A percentile compares a stretch with the other conserved stretches of the same genome.
Conservation (phyloP, 2,888 invertebrate species). For the Cheilosia variabilis region DNA sequence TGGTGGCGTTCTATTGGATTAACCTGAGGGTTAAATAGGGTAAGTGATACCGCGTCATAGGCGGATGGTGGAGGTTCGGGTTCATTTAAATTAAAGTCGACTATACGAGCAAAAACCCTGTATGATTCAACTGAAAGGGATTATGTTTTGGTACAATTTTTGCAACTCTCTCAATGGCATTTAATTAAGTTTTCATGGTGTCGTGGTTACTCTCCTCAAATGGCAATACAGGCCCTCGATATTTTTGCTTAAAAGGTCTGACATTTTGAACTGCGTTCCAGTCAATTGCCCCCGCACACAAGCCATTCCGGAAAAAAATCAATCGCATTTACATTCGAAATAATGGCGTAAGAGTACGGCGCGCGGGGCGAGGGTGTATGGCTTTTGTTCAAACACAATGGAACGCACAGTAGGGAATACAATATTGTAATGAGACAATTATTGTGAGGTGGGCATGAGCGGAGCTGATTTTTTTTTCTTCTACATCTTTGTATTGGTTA, state of each 20-base stretch:
- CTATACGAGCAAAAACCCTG: constrained; percentile 26
- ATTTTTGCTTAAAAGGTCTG: constrained; percentile 22
- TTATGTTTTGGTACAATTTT: constrained; percentile 30
- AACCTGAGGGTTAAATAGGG: constrained; percentile 53
- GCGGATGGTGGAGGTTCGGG: constrained; percentile 3
- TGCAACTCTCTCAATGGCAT: constrained; percentile 38
- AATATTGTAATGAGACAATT: constrained; percentile 36
- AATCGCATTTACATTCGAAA: constrained; percentile 40
- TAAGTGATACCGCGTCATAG: background rate
- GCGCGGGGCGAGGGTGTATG: background rate
- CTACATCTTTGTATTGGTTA: background rate
- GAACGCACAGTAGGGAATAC: constrained; percentile 17
- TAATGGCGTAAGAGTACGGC: background rate
- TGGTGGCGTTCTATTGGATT: constrained; percentile 56
- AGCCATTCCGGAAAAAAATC: constrained; percentile 21
- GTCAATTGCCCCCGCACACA: background rate
- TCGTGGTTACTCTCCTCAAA: constrained; percentile 13
- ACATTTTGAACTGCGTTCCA: constrained; percentile 7
- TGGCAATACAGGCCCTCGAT: constrained; percentile 4
- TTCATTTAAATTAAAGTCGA: constrained; percentile 61
- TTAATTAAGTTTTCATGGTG: constrained; percentile 46
- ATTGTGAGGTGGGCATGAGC: constrained; percentile 13
- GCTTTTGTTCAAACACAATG: constrained; percentile 16
- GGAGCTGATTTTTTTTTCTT: background rate
- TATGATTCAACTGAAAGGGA: constrained; percentile 6